These are phyloP conservation scores for Melanotaenia nigrans DNA, from an alignment of 2,797 vertebrate genomes.

Conservation along the genomic window DNA sequence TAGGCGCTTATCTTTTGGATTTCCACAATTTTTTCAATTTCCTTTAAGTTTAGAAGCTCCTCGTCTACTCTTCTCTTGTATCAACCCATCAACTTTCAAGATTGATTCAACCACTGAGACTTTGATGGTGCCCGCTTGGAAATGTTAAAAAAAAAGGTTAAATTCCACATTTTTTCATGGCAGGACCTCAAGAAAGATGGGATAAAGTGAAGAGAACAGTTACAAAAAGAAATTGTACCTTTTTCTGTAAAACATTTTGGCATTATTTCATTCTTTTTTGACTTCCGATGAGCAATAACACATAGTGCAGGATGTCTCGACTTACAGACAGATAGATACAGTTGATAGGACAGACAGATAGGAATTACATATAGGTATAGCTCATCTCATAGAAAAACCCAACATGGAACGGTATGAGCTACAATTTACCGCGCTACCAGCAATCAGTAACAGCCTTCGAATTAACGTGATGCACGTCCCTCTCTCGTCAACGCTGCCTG, in stretches of 20 bases:
- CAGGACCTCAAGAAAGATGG: conserved; percentile 24
- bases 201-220: conserved; percentile 5
- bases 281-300: conserved; percentile 58
- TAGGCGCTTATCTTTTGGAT: neutral
- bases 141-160: conserved; percentile 19
- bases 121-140: conserved; percentile 17
- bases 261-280: conserved; percentile 53
- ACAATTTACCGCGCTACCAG: conserved; percentile 73
- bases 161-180: neutral
- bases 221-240: conserved; percentile 2
- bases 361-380: conserved; percentile 66
- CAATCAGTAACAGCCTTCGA: conserved; percentile 62
- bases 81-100: conserved; percentile 11
- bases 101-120: neutral
- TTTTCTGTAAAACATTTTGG: conserved; percentile 62
- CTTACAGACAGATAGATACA: conserved; percentile 69
- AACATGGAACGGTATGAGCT: conserved; percentile 80
- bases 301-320: conserved; percentile 51
- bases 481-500: conserved; percentile 36
- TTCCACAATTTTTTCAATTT: neutral
- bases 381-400: conserved; percentile 72
- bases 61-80: conserved; percentile 45
- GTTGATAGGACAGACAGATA: conserved; percentile 71
- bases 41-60: neutral
- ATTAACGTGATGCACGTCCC: conserved; percentile 46